Conservation (phyloP, 2,113 vertebrate species). For the Megaleporinus macrocephalus region DNA sequence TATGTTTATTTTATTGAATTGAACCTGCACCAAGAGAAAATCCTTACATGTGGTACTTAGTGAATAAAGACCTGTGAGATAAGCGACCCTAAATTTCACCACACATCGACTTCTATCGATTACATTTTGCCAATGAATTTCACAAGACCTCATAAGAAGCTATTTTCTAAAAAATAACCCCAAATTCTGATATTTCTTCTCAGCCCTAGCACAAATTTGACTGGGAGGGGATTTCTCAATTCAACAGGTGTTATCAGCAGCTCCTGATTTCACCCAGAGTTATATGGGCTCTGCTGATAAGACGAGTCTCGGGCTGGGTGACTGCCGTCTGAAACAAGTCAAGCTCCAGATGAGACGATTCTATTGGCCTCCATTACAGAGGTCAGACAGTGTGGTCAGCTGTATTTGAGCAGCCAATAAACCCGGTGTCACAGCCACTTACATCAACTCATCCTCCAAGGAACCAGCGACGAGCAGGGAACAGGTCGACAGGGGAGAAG, state of each 20-base stretch:
- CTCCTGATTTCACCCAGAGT: background rate
- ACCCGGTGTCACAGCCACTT: conserved; percentile 71
- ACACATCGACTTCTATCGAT: no score
- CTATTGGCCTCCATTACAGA: conserved; percentile 71
- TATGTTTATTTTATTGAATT: no score
- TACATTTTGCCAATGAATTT: background rate
- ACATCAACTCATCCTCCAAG: conserved; percentile 60
- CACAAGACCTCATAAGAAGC: background rate
- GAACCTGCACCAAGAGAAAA: no score
- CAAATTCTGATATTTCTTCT: background rate
- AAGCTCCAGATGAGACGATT: conserved; percentile 66
- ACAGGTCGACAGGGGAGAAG: background rate
- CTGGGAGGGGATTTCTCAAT: background rate
- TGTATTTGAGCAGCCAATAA: conserved; percentile 78
- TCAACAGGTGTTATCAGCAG: conserved; percentile 21
- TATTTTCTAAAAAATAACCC: background rate
- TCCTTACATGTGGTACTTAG: no score
- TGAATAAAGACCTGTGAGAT: no score
- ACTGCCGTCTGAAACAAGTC: conserved; percentile 31
- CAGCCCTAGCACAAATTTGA: background rate
- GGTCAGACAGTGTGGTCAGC: conserved; percentile 63
- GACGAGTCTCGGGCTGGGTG: background rate
- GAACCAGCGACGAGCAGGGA: background rate
- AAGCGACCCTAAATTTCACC: no score
- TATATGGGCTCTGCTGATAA: conserved; percentile 1